phyloP scores from a whole-genome alignment of 2,888 invertebrate genomes.

The Itoplectis maculator region DNA sequence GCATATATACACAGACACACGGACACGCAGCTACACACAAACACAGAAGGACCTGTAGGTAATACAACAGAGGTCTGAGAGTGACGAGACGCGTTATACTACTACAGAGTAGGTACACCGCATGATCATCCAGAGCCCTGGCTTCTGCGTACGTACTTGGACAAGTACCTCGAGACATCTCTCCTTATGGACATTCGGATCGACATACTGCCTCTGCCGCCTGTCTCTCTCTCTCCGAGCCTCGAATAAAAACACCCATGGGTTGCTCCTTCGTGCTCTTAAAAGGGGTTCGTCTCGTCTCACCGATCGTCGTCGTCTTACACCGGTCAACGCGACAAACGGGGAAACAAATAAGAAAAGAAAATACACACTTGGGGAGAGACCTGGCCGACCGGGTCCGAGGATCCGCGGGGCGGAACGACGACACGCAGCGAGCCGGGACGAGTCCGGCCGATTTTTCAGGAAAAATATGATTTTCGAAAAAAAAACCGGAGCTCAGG shows the following conservation, averaged over 20 bases:
- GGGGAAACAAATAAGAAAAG: constrained; percentile 20
- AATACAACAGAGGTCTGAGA: not conserved
- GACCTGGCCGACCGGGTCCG: not conserved
- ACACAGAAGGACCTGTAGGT: not conserved
- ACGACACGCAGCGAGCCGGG: not conserved
- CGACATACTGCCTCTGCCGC: constrained; percentile 49
- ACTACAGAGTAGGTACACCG: not conserved
- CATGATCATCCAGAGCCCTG: constrained; percentile 41
- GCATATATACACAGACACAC: constrained; percentile 9
- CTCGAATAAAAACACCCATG: constrained; percentile 48
- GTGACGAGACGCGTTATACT: constrained; percentile 19
- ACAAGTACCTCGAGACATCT: constrained; percentile 66
- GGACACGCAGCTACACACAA: not conserved
- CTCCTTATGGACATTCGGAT: constrained; percentile 72
- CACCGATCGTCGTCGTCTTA: constrained; percentile 5
- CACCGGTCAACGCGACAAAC: constrained; percentile 17
- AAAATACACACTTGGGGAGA: not conserved
- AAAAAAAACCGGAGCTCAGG: no score
- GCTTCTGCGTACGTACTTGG: constrained; percentile 47
- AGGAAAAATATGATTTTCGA: no score
- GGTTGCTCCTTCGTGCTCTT: constrained; percentile 29
- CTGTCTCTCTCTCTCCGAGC: constrained; percentile 27
- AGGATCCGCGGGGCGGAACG: not conserved
- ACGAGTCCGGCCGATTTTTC: no score
- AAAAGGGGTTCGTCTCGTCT: constrained; percentile 34